A percentile compares a stretch with the other conserved stretches of the same genome.
Evolutionary conservation across 1,140 invertebrate genomes (phyloP).

Genomic region (Pantala flavescens): DNA sequence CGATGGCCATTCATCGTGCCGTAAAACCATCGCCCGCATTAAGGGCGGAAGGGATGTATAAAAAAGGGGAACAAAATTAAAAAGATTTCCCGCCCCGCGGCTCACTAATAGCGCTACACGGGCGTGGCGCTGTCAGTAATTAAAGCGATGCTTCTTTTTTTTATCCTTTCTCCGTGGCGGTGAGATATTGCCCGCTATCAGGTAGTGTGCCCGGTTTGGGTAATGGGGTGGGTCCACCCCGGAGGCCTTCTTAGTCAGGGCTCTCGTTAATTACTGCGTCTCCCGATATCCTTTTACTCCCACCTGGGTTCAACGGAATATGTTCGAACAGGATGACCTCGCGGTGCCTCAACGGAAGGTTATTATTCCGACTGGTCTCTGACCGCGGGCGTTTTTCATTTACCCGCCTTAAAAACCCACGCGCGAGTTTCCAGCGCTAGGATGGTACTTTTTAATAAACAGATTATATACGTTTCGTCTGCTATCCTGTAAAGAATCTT

Average conservation of each 20-base stretch:
- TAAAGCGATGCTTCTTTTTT: constrained; percentile 7
- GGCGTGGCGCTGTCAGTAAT: constrained; percentile 6
- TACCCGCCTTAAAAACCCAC: too few relatives aligned
- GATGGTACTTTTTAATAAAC: too few relatives aligned
- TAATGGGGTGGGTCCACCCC: background rate
- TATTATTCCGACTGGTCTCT: too few relatives aligned
- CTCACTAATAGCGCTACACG: background rate
- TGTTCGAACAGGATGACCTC: too few relatives aligned
- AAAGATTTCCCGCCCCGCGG: background rate
- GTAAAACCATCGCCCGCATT: background rate
- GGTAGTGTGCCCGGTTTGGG: background rate
- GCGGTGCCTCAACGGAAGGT: too few relatives aligned
- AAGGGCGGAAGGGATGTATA: background rate
- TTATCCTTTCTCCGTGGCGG: background rate
- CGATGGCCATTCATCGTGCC: background rate
- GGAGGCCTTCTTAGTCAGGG: background rate
- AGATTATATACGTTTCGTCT: too few relatives aligned
- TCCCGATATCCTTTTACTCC: too few relatives aligned
- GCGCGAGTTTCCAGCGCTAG: too few relatives aligned
- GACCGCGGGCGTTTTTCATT: too few relatives aligned
- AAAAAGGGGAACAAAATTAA: background rate
- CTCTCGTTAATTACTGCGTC: too few relatives aligned
- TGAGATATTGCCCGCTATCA: background rate
- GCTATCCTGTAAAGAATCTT: too few relatives aligned
- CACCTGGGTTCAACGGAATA: too few relatives aligned